These are phyloP conservation scores for Ophioninae sp. DNA, from an alignment of 2,888 invertebrate species.

Conservation along the genomic window DNA sequence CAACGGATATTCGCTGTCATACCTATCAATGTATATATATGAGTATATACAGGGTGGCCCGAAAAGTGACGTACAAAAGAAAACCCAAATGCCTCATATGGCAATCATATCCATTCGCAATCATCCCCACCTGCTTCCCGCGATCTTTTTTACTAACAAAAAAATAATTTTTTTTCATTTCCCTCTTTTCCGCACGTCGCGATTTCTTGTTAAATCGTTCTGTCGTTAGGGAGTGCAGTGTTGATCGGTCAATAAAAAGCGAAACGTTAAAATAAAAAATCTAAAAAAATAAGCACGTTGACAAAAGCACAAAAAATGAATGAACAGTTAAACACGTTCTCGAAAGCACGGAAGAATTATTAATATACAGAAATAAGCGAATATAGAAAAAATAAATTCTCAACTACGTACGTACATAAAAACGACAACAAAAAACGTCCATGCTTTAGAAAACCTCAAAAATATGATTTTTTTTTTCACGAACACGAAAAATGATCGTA, in stretches of 20 bases:
- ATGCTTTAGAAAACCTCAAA: too few species aligned
- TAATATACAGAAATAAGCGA: too few species aligned
- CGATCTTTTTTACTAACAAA: not conserved
- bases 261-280: too few species aligned
- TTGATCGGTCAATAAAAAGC: not conserved
- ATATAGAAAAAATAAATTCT: too few species aligned
- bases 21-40: slow-evolving; percentile 34
- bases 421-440: too few species aligned
- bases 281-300: too few species aligned
- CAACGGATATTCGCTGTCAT: slow-evolving; percentile 54
- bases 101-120: not conserved
- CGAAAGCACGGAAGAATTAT: too few species aligned
- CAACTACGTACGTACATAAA: too few species aligned
- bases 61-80: not conserved
- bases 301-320: too few species aligned
- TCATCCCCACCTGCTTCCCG: not conserved
- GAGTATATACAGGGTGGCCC: not conserved
- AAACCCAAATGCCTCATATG: not conserved
- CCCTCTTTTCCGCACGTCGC: not conserved
- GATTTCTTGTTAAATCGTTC: not conserved
- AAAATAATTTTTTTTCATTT: not conserved
- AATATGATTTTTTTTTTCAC: too few species aligned
- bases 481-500: too few species aligned
- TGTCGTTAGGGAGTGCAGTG: not conserved
- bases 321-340: too few species aligned